Evolutionary conservation across 2,113 vertebrate genomes (phyloP).

Genomic region (Peucedramus taeniatus): DNA sequence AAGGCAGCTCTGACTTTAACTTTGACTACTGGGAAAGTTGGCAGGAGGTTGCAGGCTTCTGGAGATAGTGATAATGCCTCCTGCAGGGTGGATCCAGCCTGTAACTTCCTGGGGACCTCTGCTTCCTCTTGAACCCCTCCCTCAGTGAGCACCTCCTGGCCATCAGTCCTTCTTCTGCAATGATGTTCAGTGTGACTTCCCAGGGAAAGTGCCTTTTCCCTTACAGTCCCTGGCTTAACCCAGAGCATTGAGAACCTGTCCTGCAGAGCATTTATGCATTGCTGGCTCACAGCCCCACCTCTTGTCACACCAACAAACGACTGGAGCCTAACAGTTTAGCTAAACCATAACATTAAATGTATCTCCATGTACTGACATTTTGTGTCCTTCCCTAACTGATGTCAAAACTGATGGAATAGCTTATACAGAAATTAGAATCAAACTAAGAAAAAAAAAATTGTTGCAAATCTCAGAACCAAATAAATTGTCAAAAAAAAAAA

Average conservation of each 20-base stretch:
- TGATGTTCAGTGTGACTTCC: not conserved
- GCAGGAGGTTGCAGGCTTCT: not conserved
- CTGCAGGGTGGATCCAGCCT: not conserved
- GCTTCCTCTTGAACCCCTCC: not conserved
- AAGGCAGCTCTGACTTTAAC: not conserved
- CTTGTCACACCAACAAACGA: not conserved
- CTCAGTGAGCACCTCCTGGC: not conserved
- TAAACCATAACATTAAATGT: not conserved
- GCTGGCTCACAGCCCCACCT: not conserved
- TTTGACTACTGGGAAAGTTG: not conserved
- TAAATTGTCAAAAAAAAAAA: not conserved
- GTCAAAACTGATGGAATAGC: not conserved
- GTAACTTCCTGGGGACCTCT: not conserved
- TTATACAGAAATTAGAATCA: not conserved
- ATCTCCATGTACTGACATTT: not conserved
- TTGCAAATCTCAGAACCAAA: not conserved
- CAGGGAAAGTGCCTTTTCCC: not conserved
- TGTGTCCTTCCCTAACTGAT: not conserved
- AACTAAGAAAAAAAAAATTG: not conserved
- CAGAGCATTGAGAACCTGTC: not conserved
- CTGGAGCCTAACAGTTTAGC: not conserved
- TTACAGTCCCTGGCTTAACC: not conserved
- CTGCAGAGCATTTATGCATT: not conserved
- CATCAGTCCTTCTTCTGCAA: not conserved
- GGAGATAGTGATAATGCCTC: not conserved